Conservation (phyloP, 2,888 invertebrate genomes). For the Iselma pallidipennis region DNA sequence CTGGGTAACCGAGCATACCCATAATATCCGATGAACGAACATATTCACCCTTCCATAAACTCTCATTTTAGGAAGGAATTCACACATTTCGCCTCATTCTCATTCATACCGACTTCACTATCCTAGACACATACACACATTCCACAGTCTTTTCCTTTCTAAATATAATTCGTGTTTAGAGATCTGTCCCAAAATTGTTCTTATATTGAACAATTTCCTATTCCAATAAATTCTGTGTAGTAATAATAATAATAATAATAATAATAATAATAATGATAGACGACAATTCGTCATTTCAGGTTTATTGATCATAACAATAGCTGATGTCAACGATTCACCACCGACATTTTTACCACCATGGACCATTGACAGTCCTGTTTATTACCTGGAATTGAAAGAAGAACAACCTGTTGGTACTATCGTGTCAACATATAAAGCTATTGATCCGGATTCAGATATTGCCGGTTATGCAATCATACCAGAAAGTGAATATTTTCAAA, state of each 20-base stretch:
- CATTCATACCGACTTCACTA: background rate
- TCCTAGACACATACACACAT: no score
- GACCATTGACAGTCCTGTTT: slow-evolving; percentile 67
- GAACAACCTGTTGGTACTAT: slow-evolving; percentile 81
- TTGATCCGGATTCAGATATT: slow-evolving; percentile 82
- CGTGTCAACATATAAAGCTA: slow-evolving; percentile 76
- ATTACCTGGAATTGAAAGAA: slow-evolving; percentile 72
- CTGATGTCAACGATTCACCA: slow-evolving; percentile 71
- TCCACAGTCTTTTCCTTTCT: no score
- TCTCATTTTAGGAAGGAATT: background rate
- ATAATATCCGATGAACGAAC: background rate
- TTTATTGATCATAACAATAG: slow-evolving; percentile 68
- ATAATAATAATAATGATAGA: no score
- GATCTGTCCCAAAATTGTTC: background rate
- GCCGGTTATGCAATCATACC: slow-evolving; percentile 73
- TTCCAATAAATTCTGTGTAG: background rate
- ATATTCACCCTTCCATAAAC: background rate
- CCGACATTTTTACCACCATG: slow-evolving; percentile 75
- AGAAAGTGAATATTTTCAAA: slow-evolving; percentile 74
- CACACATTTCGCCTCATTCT: background rate
- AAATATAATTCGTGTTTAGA: no score
- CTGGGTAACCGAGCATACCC: background rate
- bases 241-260: no score
- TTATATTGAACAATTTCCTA: background rate
- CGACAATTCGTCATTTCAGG: slow-evolving; percentile 53